Evolutionary conservation across 2,113 vertebrate species (phyloP).

Genomic region (Tetrao urogallus): DNA sequence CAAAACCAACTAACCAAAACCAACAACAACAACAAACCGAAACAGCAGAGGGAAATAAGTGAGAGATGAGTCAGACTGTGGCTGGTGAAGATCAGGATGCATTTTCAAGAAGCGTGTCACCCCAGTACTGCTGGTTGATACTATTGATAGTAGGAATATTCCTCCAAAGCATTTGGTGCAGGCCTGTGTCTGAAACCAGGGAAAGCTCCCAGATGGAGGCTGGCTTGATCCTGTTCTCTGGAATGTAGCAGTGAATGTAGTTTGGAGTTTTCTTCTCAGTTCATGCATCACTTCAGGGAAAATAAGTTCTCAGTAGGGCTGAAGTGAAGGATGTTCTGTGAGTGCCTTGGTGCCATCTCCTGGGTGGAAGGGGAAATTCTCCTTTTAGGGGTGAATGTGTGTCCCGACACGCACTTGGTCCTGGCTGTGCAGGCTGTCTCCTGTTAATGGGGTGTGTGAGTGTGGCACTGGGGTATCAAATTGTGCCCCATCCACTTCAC

Average conservation of each 20-base stretch:
- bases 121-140: accelerated
- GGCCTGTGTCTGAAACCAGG: neutral
- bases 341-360: conserved; percentile 41
- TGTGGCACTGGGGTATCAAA: neutral
- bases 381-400: neutral
- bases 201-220: neutral
- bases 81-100: neutral
- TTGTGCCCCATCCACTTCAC: neutral
- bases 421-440: neutral
- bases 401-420: accelerated
- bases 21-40: neutral
- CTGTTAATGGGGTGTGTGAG: neutral
- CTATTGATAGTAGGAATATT: neutral
- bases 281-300: accelerated
- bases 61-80: neutral
- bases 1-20: no score
- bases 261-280: accelerated
- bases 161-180: neutral
- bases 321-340: neutral
- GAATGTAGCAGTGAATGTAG: neutral
- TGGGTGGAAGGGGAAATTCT: conserved; percentile 22
- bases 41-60: neutral
- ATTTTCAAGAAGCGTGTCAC: neutral
- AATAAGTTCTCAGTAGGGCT: accelerated
- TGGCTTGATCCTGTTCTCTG: neutral